Evolutionary conservation across 2,113 vertebrate genomes (phyloP), one percentile per base, ranked within the genome.

Genomic region (Phalacrocorax carbo): DNA sequence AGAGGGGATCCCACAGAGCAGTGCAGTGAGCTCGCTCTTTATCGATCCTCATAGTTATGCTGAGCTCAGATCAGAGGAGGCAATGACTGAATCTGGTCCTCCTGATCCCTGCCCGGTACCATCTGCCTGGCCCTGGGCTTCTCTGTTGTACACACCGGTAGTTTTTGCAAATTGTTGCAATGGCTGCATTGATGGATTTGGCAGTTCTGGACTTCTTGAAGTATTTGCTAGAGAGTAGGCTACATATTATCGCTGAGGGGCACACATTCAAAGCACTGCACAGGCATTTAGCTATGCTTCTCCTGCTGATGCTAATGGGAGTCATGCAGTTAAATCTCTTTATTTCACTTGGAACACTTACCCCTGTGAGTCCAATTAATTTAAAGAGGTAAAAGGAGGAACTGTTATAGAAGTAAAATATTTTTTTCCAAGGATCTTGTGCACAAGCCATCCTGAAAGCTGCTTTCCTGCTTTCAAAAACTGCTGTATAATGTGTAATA

Each of bases 291-390:
- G 92, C 91, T 95, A 29, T 29, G 82, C 68, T 73, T 78, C 83
- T 95, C 96, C 93, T 76, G 88, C 96, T 96, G 94, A 49, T 84
- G 42, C 84, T 96, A 97, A 97, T 97, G 96, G 93, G 91, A 96
- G 38, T 92, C 96, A 83, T 76, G 95, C 93, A 77, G 95, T 48
- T 97, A 94, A 92, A 90, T 93, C 86, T 94, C 88, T 95, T 83
- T 85, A 91, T 91, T 96, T 92, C 70, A 34, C 71, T 93, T 94
- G 94, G 94, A 93, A 73, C 26, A 10, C 82, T 97, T 91, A 51
- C 60, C 68, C 91, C 78, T 69, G 23, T 82, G 85, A 82, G 93
- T 54, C 80, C 85, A 95, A 92, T 94, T 93, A 92, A 86, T 92
- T 95, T 91, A 87, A 95, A 91, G 94, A 92, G 87, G 87, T 57